Evolutionary conservation across 1,140 invertebrate species (phyloP).

Genomic region (Hylaeus anthracinus): DNA sequence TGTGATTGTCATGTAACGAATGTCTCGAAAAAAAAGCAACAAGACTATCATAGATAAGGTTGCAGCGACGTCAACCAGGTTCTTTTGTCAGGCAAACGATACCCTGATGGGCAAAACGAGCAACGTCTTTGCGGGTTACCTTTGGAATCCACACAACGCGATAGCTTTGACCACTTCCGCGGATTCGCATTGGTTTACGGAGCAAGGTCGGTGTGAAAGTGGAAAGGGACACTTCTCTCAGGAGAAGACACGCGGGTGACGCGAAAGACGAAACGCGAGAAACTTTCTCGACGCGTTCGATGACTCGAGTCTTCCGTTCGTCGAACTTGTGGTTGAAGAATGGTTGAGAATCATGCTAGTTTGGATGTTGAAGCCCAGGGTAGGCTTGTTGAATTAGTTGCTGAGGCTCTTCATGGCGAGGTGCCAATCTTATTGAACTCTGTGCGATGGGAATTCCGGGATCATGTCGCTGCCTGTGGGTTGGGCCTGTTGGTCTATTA

Average conservation of each 20-base stretch:
- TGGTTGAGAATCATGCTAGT: too few relatives aligned
- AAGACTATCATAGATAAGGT: neutral
- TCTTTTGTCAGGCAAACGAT: constrained; percentile 7
- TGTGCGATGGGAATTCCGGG: too few relatives aligned
- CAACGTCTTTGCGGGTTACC: constrained; percentile 2
- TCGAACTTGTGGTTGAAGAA: neutral
- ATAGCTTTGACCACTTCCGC: constrained; percentile 42
- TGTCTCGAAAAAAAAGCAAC: too few relatives aligned
- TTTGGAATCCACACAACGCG: neutral
- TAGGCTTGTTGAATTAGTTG: too few relatives aligned
- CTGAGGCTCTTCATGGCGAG: too few relatives aligned
- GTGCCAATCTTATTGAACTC: too few relatives aligned
- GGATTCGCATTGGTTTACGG: constrained; percentile 42
- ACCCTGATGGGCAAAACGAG: neutral
- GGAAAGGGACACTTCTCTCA: constrained; percentile 50
- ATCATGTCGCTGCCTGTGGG: too few relatives aligned
- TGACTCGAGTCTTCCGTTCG: constrained; percentile 51
- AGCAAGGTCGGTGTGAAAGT: constrained; percentile 64
- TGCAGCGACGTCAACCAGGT: neutral
- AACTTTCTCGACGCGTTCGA: constrained; percentile 29
- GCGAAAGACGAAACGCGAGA: constrained; percentile 51
- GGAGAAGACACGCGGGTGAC: constrained; percentile 5
- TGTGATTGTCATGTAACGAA: too few relatives aligned
- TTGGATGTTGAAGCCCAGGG: too few relatives aligned
- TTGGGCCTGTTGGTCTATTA: too few relatives aligned